Evolutionary conservation across 2,797 vertebrate genomes (phyloP), one percentile per base, ranked within the genome.

Genomic region (Sebastes vulpes): DNA sequence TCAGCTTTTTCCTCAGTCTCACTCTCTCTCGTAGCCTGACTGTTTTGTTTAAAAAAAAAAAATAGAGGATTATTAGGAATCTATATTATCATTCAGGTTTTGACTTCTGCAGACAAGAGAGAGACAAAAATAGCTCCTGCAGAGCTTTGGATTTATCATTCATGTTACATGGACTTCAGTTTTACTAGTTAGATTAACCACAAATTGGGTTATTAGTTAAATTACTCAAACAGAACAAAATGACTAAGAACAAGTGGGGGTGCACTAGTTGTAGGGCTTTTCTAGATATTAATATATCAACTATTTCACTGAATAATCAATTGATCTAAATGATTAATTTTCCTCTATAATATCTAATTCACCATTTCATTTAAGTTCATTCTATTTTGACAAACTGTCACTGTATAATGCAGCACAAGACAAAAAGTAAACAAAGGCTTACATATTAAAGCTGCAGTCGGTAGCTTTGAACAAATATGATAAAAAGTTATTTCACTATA

Each of bases 131-230:
- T 69, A 77, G 21, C 16, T 63, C 50, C 50, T 7, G 35, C 65
- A 63, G 16, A 60, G 46, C 16, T 83, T 85, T 60, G 69, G 8
- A 31, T 23, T 75, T 67, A 3, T 69, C 18, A 72, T 32, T 65
- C n/a, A 57, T 60, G 5, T 64, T 8, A 48, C 10, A 69, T 9
- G 3, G 18, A 29, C 23, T 26, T 25, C 21, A 72, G n/a, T 66
- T 75, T 65, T 25, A 58, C 7, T 3, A 38, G 23, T 48, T n/a
- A n/a, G 46, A 48, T n/a, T 48, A n/a, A 48, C 18, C 42, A 48
- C 42, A 18, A 48, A 16, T 18, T 48, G 18, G 8, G 46, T 48
- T n/a, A 48, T 48, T 48, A 16, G 46, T 48, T 48, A n/a, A 48
- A 48, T 48, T n/a, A 8, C 18, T 48, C 46, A 42, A 42, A 42